These are phyloP conservation scores for Rhopilema esculentum DNA, from an alignment of 30 jellyfish, hydroid and myxozoan genomes.

Conservation along the genomic window DNA sequence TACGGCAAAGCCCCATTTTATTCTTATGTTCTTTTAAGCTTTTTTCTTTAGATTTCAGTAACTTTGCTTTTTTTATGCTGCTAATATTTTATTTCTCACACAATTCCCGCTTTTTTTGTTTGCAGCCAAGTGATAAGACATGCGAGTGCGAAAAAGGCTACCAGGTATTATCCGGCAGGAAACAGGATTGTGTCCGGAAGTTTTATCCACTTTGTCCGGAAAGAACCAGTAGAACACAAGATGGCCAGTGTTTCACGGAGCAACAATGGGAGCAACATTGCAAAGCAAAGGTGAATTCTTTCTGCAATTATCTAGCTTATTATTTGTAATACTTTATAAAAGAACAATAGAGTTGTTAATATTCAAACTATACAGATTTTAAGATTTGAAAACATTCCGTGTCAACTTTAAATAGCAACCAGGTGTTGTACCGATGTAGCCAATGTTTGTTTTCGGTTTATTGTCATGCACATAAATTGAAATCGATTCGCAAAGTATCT, in stretches of 20 bases:
- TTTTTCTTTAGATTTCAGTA: too few relatives aligned
- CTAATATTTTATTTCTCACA: neutral
- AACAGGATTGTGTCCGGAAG: constrained; percentile 85
- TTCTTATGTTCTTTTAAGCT: too few relatives aligned
- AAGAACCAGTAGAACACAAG: constrained; percentile 80
- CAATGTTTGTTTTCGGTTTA: neutral
- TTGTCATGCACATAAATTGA: too few relatives aligned
- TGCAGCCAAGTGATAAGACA: constrained; percentile 87
- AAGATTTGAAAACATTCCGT: too few relatives aligned
- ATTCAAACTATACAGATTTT: too few relatives aligned
- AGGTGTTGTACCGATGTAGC: too few relatives aligned
- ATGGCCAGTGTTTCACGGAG: constrained; percentile 81
- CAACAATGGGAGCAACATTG: constrained; percentile 70
- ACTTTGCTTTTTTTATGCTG: too few relatives aligned
- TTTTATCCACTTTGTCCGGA: constrained; percentile 90
- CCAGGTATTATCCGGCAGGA: constrained; percentile 80
- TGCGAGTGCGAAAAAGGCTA: constrained; percentile 90
- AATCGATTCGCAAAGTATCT: too few relatives aligned
- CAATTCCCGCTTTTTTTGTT: neutral
- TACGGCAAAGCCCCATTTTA: too few relatives aligned
- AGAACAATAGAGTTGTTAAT: too few relatives aligned
- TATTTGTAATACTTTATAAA: neutral
- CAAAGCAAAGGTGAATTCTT: constrained; percentile 23
- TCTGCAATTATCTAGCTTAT: neutral
- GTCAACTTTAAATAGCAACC: too few relatives aligned